Conservation (phyloP, 2,113 vertebrate genomes). For the Gymnogyps californianus region DNA sequence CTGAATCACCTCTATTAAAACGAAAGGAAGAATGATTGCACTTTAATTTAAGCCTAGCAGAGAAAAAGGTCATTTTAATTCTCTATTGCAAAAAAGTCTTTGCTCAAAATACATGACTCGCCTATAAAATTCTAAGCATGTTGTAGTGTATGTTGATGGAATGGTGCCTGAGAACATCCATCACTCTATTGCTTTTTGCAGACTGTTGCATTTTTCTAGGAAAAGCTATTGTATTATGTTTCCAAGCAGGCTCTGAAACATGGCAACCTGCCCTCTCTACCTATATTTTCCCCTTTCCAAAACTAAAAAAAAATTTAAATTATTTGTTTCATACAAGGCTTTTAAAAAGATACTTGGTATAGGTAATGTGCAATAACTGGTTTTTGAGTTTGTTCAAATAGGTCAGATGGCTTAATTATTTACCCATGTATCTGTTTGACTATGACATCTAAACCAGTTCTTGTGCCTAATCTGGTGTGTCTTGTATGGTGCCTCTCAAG, state of each 20-base stretch:
- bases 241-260: not conserved
- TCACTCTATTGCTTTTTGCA: not conserved
- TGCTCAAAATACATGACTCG: not conserved
- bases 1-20: not conserved
- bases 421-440: conserved; percentile 40
- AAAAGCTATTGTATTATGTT: not conserved
- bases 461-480: not conserved
- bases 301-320: not conserved
- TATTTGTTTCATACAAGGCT: not conserved
- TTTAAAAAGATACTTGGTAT: not conserved
- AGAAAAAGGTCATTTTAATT: not conserved
- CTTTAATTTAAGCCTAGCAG: not conserved
- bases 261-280: not conserved
- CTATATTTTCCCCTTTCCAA: not conserved
- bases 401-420: conserved; percentile 64
- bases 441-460: conserved; percentile 19
- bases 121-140: not conserved
- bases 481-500: not conserved
- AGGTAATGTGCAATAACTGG: not conserved
- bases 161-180: not conserved
- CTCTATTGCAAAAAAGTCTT: not conserved
- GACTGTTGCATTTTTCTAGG: not conserved
- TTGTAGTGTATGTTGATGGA: not conserved
- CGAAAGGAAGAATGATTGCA: not conserved
- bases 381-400: not conserved